These are phyloP conservation scores for Progne subis DNA, from an alignment of 2,113 vertebrate genomes.

Conservation along the genomic window DNA sequence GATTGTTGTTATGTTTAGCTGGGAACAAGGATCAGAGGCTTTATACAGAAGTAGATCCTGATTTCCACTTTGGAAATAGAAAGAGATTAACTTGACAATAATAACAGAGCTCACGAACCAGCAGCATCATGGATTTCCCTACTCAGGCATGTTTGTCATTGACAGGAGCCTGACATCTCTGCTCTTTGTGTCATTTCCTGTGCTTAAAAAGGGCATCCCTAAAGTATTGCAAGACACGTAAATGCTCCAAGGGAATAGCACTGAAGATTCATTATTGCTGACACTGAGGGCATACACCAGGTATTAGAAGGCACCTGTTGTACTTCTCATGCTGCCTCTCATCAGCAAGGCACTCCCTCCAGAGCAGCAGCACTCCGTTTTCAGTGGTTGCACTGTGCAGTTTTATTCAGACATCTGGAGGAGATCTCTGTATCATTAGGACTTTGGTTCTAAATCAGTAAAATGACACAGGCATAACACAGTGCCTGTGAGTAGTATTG, in stretches of 20 bases:
- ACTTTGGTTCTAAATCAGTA: background rate
- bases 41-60: background rate
- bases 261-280: background rate
- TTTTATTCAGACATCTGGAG: background rate
- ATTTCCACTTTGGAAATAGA: slow-evolving; percentile 7
- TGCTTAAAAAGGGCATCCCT: background rate
- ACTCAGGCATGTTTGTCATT: background rate
- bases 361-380: background rate
- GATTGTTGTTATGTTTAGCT: slow-evolving; percentile 40
- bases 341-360: background rate
- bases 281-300: background rate
- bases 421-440: background rate
- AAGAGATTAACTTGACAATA: slow-evolving; percentile 6
- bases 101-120: background rate
- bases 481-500: background rate
- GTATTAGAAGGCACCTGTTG: background rate
- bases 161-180: background rate
- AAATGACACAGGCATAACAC: background rate
- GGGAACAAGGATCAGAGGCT: slow-evolving; percentile 9
- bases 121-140: background rate
- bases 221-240: background rate
- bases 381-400: background rate
- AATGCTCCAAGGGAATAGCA: background rate
- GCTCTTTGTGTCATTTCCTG: background rate
- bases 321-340: background rate